A percentile compares a stretch with the other conserved stretches of the same genome.
Conservation (phyloP, 2,797 vertebrate species). For the Phoebastria nigripes region DNA sequence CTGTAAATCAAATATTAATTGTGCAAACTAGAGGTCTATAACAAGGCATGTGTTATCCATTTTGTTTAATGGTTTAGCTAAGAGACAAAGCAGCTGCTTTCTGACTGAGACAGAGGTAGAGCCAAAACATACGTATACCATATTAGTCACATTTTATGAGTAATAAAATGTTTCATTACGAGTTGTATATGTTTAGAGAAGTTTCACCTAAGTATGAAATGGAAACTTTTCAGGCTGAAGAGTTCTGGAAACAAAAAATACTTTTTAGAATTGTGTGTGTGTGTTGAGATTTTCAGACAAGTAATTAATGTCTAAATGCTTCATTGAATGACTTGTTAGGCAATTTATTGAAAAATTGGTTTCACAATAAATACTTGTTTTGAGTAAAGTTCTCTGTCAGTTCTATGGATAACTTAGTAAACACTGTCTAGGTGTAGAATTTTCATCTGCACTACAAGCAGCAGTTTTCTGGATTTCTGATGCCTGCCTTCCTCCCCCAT, state of each 20-base stretch:
- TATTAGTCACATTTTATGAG: conserved; percentile 37
- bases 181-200: neutral
- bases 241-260: neutral
- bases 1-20: conserved; percentile 39
- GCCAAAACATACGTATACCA: conserved; percentile 40
- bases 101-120: conserved; percentile 39
- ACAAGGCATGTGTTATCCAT: conserved; percentile 65
- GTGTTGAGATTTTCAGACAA: neutral
- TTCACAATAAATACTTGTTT: neutral
- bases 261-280: neutral
- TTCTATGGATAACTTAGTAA: neutral
- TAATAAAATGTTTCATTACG: conserved; percentile 17
- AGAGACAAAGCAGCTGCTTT: conserved; percentile 65
- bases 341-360: neutral
- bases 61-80: conserved; percentile 52
- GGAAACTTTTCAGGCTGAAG: neutral
- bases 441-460: neutral
- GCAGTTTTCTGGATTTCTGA: conserved; percentile 9
- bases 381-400: neutral
- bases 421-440: neutral
- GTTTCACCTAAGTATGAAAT: neutral
- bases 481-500: neutral
- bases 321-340: neutral
- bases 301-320: neutral
- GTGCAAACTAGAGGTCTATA: conserved; percentile 10